Conservation (phyloP, 2,888 invertebrate genomes). For the Spisula subtruncata region DNA sequence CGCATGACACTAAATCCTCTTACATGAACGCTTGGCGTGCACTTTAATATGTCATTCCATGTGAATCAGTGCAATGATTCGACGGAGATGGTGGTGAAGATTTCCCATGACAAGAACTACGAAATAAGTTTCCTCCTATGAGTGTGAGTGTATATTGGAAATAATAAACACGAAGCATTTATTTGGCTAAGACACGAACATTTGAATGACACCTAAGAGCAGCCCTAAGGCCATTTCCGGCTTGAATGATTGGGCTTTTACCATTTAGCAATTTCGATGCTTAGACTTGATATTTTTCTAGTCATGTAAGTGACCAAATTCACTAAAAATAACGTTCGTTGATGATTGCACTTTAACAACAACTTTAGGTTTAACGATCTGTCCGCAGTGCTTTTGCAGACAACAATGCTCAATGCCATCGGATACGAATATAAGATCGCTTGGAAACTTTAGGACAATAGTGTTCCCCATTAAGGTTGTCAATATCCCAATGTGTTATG, state of each 20-base stretch:
- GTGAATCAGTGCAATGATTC: constrained; percentile 26
- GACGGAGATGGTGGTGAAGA: not conserved
- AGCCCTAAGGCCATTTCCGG: not conserved
- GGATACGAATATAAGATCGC: too few relatives aligned
- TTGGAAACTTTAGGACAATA: too few relatives aligned
- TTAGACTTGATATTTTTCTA: not conserved
- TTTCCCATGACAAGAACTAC: constrained; percentile 16
- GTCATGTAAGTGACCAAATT: not conserved
- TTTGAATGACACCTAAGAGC: not conserved
- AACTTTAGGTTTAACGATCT: not conserved
- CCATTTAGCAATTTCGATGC: not conserved
- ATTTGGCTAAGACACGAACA: constrained; percentile 9
- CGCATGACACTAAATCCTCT: constrained; percentile 30
- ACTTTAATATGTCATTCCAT: constrained; percentile 28
- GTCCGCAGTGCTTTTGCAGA: too few relatives aligned
- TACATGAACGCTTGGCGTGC: constrained; percentile 28
- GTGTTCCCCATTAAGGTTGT: too few relatives aligned
- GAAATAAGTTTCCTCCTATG: constrained; percentile 37
- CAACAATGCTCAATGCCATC: too few relatives aligned
- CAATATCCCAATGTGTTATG: too few relatives aligned
- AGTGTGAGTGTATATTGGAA: constrained; percentile 31
- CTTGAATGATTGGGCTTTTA: not conserved
- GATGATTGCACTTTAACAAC: not conserved
- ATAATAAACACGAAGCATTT: constrained; percentile 21
- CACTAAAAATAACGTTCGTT: too few relatives aligned